phyloP scores from a whole-genome alignment of 2,113 vertebrate genomes.

The Atherinomorus stipes region DNA sequence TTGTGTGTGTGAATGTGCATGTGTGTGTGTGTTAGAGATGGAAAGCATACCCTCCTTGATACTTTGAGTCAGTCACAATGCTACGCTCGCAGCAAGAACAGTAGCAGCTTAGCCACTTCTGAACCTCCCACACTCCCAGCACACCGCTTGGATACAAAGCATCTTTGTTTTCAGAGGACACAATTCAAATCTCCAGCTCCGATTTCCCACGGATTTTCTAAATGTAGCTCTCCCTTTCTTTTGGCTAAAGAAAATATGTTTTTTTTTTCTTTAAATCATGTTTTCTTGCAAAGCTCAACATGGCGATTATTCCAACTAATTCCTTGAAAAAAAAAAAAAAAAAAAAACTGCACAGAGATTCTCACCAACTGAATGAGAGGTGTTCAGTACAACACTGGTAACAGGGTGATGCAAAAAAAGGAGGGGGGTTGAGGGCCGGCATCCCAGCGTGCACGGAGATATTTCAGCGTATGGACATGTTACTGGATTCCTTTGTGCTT shows the following conservation, averaged over 20 bases:
- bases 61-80: slow-evolving; percentile 63
- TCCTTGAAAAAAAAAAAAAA: background rate
- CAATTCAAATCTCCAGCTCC: slow-evolving; percentile 66
- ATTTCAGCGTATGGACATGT: slow-evolving; percentile 16
- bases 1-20: background rate
- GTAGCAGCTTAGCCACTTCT: slow-evolving; percentile 70
- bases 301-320: slow-evolving; percentile 37
- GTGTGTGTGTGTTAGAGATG: slow-evolving; percentile 17
- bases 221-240: slow-evolving; percentile 41
- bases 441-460: slow-evolving; percentile 23
- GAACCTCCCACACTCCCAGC: slow-evolving; percentile 72
- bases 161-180: slow-evolving; percentile 66
- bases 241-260: slow-evolving; percentile 8
- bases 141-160: slow-evolving; percentile 56
- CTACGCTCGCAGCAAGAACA: slow-evolving; percentile 59
- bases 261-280: background rate
- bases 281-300: slow-evolving; percentile 25
- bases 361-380: slow-evolving; percentile 21
- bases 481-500: slow-evolving; percentile 2
- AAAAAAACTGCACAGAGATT: background rate
- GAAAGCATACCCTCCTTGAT: slow-evolving; percentile 41
- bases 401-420: background rate
- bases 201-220: slow-evolving; percentile 67
- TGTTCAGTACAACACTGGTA: slow-evolving; percentile 16
- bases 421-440: slow-evolving; percentile 3